A percentile compares a stretch with the other conserved stretches of the same genome.
Evolutionary conservation across 1,140 invertebrate genomes (phyloP).

Genomic region (fruit fly (Drosophila melanogaster)): DNA sequence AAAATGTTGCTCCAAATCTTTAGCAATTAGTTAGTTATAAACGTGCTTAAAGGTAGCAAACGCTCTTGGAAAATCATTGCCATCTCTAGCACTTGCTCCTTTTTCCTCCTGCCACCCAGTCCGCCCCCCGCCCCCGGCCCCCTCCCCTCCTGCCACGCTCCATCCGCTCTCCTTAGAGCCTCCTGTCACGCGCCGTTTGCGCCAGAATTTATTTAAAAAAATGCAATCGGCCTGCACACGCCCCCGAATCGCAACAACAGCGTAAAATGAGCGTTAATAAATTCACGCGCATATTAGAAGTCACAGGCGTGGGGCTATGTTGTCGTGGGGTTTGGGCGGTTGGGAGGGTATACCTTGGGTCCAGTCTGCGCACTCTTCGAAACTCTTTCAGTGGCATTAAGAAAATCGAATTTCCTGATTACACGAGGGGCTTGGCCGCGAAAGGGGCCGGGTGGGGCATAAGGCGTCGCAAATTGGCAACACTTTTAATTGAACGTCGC

Average conservation of each 20-base stretch:
- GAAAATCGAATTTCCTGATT: conserved; percentile 84
- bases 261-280: conserved; percentile 78
- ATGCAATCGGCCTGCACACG: conserved; percentile 78
- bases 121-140: neutral
- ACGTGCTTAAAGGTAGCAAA: too few relatives aligned
- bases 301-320: conserved; percentile 14
- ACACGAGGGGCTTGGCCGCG: conserved; percentile 37
- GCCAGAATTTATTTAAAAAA: conserved; percentile 80
- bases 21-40: too few relatives aligned
- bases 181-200: conserved; percentile 79
- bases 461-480: conserved; percentile 76
- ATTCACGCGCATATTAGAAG: conserved; percentile 81
- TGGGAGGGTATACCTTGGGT: conserved; percentile 4
- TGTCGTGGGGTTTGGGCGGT: too few relatives aligned
- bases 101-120: neutral
- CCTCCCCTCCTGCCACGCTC: too few relatives aligned
- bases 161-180: conserved; percentile 1
- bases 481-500: conserved; percentile 81
- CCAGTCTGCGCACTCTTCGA: conserved; percentile 15
- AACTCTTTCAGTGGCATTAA: conserved; percentile 68
- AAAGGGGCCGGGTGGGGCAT: neutral
- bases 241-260: conserved; percentile 59
- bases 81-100: conserved; percentile 22
- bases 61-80: neutral
- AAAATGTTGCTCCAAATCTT: too few relatives aligned